phyloP scores from a whole-genome alignment of 2,113 vertebrate genomes.

The Pangasianodon hypophthalmus region DNA sequence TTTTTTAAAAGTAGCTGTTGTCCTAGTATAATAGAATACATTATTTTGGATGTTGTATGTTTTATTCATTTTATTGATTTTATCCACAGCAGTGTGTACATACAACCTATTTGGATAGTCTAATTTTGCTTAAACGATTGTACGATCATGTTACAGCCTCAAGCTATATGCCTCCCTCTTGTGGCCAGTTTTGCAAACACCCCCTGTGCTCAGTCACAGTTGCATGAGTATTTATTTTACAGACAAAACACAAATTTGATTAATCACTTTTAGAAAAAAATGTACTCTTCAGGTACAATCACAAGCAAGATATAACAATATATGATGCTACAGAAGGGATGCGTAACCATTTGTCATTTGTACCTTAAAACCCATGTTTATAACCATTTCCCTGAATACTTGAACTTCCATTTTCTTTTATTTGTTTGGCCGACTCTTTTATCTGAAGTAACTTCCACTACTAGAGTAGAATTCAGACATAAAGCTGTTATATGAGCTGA shows the following conservation, averaged over 20 bases:
- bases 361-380: neutral
- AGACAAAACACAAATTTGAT: neutral
- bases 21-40: neutral
- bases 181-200: constrained; percentile 3
- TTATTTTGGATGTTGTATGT: neutral
- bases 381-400: neutral
- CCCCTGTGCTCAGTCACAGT: neutral
- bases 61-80: neutral
- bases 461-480: neutral
- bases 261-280: neutral
- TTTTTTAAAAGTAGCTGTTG: no score
- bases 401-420: neutral
- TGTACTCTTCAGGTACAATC: neutral
- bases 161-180: constrained; percentile 33
- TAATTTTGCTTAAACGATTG: neutral
- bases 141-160: neutral
- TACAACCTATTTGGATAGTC: neutral
- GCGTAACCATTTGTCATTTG: no score
- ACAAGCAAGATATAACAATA: neutral
- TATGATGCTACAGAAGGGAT: neutral
- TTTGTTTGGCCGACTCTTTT: neutral
- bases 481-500: neutral
- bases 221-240: neutral
- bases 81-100: neutral
- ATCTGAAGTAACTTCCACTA: neutral